These are phyloP conservation scores for Oxycera nigricornis DNA, from an alignment of 2,888 invertebrate species.

Conservation along the genomic window DNA sequence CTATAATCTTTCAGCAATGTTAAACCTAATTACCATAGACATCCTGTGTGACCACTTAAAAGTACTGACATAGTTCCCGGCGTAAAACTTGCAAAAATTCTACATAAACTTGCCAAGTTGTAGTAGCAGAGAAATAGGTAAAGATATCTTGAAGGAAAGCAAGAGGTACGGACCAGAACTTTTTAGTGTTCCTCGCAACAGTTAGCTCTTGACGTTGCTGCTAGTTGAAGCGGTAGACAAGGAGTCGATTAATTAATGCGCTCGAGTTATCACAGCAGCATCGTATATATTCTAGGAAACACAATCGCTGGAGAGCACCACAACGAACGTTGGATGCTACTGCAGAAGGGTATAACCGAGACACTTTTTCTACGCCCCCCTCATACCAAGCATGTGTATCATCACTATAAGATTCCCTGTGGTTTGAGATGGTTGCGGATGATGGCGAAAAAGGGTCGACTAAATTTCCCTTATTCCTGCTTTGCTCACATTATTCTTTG, in stretches of 20 bases:
- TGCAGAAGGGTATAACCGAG: not conserved
- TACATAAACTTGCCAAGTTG: not conserved
- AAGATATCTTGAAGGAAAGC: not conserved
- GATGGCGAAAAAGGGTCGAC: too few relatives aligned
- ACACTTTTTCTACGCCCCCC: not conserved
- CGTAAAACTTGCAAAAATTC: constrained; percentile 8
- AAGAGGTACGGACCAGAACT: not conserved
- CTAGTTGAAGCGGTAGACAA: constrained; percentile 19
- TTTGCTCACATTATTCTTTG: too few relatives aligned
- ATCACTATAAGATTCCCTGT: constrained; percentile 14
- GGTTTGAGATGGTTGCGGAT: not conserved
- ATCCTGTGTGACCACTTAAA: constrained; percentile 39
- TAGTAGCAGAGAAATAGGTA: not conserved
- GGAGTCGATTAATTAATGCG: constrained; percentile 35
- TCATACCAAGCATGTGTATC: constrained; percentile 23
- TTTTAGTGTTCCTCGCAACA: not conserved
- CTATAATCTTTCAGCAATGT: constrained; percentile 14
- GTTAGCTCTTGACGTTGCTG: not conserved
- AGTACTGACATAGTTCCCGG: constrained; percentile 14
- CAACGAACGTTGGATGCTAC: not conserved
- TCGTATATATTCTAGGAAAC: not conserved
- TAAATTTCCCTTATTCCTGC: too few relatives aligned
- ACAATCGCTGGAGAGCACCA: not conserved
- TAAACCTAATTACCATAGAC: constrained; percentile 37
- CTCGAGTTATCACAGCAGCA: constrained; percentile 8